Conservation (phyloP, 2,888 invertebrate genomes). For the Orthosia cruda region DNA sequence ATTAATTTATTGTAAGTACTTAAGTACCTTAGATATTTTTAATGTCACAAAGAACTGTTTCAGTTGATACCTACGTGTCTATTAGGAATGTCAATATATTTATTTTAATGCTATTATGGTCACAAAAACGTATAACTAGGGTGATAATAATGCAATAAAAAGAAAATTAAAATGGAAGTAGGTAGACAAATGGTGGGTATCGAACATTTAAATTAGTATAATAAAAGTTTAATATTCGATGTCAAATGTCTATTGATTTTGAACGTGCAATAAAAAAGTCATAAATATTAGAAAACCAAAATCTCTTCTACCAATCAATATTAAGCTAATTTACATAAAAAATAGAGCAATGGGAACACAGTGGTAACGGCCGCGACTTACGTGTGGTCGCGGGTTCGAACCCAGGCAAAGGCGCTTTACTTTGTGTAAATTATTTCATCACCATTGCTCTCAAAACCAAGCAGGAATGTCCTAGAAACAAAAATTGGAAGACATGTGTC, state of each 20-base stretch:
- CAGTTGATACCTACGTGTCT: too few species aligned
- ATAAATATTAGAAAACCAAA: constrained; percentile 14
- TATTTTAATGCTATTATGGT: background rate
- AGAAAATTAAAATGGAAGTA: constrained; percentile 8
- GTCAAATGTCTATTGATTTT: constrained; percentile 31
- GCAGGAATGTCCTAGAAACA: too few species aligned
- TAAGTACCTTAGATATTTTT: too few species aligned
- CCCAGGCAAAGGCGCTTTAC: too few species aligned
- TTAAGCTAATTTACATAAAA: background rate
- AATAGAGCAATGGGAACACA: too few species aligned
- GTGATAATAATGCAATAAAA: constrained; percentile 17
- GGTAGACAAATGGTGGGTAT: constrained; percentile 3
- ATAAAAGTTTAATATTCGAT: constrained; percentile 13
- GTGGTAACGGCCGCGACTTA: too few species aligned
- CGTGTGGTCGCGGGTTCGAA: too few species aligned
- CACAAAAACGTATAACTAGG: constrained; percentile 7
- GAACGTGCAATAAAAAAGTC: constrained; percentile 39
- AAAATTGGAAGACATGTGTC: too few species aligned
- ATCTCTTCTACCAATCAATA: constrained; percentile 1
- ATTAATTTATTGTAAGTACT: constrained; percentile 54
- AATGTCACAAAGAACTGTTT: constrained; percentile 4
- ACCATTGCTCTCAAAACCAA: too few species aligned
- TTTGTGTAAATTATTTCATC: too few species aligned
- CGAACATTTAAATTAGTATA: constrained; percentile 41
- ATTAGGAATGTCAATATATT: background rate